Evolutionary conservation across 2,797 vertebrate genomes (phyloP), one percentile per base, ranked within the genome.

Genomic region (Halcyon chelicuti): DNA sequence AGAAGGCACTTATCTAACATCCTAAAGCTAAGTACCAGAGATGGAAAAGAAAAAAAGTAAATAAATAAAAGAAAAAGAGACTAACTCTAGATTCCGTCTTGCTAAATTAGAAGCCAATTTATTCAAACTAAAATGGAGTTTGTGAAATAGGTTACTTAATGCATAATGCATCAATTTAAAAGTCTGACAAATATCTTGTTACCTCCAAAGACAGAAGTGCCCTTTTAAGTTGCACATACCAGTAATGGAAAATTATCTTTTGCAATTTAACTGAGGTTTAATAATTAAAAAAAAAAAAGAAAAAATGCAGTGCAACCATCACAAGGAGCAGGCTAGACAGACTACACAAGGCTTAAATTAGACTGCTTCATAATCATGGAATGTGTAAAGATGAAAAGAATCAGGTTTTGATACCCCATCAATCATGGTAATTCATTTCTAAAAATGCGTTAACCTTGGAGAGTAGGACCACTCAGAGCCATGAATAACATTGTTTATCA

Each of bases 1-100:
- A 95, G 94, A 97, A 92, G 96, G 97, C 76, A 93, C 94, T 95
- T 85, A 96, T 90, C 98, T 98, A 97, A 96, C 85, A 97, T 92
- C 61, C 88, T 97, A 88, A 63, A 93, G 72, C 94, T 97, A 96
- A 0, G 42, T 68, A 96, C 63, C 23, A 1, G 80, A 97, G 94
- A 95, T 22, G 40, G 94, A 95, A 88, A 94, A 62, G 26, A 61
- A 76, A 94, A 46, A 65, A 91, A 35, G 29, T 14, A 75, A 92
- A 92, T 65, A 93, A 96, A 93, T 61, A 88, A 96, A 93, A 92
- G 65, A 65, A 71, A 93, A 95, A 77, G 13, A 83, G 58, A 61
- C 88, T 95, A 97, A 74, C 67, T 86, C 83, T 96, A 88, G 33
- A 58, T 84, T 96, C 44, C 28, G 76, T 73, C 78, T 91, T 18